phyloP scores from a whole-genome alignment of 2,797 vertebrate species.

The Onychomys leucogaster region DNA sequence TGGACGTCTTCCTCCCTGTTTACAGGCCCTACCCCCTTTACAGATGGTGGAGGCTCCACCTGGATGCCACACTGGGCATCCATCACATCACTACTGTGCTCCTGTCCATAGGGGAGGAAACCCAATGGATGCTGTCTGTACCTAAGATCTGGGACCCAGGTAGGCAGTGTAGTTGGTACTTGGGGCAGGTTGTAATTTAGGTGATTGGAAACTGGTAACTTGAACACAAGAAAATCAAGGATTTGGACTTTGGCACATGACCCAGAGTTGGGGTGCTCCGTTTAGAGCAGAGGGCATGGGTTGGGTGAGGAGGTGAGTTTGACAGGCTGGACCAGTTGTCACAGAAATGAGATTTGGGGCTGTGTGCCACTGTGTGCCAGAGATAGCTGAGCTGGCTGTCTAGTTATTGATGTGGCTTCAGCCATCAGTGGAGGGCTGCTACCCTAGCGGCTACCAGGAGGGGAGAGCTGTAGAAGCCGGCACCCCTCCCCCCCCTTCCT shows the following conservation, averaged over 20 bases:
- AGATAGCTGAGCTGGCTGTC: not conserved
- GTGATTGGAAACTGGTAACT: not conserved
- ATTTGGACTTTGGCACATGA: not conserved
- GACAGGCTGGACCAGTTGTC: not conserved
- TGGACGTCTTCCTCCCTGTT: too few species aligned
- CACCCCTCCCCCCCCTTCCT: not conserved
- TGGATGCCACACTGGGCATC: not conserved
- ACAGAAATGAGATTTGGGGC: not conserved
- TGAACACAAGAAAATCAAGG: not conserved
- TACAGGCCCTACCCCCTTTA: not conserved
- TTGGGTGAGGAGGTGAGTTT: not conserved
- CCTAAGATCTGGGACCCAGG: not conserved
- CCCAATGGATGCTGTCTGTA: not conserved
- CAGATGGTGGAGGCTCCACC: not conserved
- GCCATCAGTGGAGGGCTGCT: not conserved
- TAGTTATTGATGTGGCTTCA: too few species aligned
- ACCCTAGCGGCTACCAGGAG: not conserved
- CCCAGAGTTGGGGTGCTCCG: not conserved
- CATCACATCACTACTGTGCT: not conserved
- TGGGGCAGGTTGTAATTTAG: not conserved
- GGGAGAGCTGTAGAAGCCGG: too few species aligned
- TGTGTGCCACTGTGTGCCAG: not conserved
- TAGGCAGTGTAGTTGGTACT: not conserved
- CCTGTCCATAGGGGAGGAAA: not conserved
- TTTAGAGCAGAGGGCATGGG: not conserved